These are phyloP conservation scores for Anoplolepis gracilipes DNA, from an alignment of 1,140 invertebrate species.

Conservation along the genomic window DNA sequence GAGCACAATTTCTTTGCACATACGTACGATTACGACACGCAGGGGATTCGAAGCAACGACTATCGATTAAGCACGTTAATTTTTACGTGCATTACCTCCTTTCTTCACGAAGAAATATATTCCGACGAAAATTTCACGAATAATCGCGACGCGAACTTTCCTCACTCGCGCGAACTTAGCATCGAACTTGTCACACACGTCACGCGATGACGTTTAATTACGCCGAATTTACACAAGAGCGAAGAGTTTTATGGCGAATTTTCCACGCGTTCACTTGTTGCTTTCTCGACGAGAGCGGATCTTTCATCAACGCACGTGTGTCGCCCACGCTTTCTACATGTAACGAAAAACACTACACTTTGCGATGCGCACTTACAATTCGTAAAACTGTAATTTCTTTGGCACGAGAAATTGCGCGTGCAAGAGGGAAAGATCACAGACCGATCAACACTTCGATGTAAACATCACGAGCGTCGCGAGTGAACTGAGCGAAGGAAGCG, in stretches of 20 bases:
- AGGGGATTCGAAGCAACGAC: no score
- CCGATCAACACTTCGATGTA: slow-evolving; percentile 33
- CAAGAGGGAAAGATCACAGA: not conserved
- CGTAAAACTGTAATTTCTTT: not conserved
- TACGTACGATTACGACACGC: no score
- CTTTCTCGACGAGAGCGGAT: not conserved
- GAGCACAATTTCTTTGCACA: no score
- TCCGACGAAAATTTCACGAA: not conserved
- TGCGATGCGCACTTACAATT: not conserved
- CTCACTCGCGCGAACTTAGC: not conserved
- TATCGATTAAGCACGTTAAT: no score
- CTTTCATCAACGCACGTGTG: not conserved
- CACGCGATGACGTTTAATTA: no score
- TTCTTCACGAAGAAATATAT: not conserved
- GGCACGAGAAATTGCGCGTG: no score
- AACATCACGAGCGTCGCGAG: slow-evolving; percentile 81
- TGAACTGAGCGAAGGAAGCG: slow-evolving; percentile 76
- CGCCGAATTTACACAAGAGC: no score
- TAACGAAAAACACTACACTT: not conserved
- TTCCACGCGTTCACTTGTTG: slow-evolving; percentile 61
- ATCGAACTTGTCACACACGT: not conserved
- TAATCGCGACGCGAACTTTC: not conserved
- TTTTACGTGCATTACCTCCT: slow-evolving; percentile 39
- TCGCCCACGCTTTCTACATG: not conserved
- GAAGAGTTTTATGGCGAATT: not conserved